Evolutionary conservation across 2,797 vertebrate species (phyloP), one percentile per base, ranked within the genome.

Genomic region (Enteromius afrohamiltoni): DNA sequence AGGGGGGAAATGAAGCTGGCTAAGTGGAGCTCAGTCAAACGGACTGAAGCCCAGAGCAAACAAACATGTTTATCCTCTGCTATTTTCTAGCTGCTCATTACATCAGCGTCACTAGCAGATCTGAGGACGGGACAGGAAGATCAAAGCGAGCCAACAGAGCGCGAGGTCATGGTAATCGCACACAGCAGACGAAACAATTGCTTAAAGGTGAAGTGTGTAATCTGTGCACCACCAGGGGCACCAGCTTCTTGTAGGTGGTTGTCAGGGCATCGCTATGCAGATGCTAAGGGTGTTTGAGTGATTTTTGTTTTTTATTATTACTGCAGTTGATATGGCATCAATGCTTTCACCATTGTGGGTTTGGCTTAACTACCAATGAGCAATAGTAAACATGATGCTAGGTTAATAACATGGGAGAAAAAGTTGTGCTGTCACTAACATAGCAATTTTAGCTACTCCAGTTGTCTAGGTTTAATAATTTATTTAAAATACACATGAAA

Each of bases 51-150:
- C 29, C 87, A 86, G 77, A 85, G 84, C 88, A 82, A 88, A 88
- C 79, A 83, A 89, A 87, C 89, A 80, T 88, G 88, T 90, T 89
- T 90, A 81, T 71, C 64, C 71, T 49, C 26, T 5, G 64, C 29
- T 65, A 51, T 85, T 77, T 85, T 77, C 31, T 29, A 69, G 34
- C 60, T 10, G 26, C 83, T 91, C 88, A 91, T 92, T 91, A 91
- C 89, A 91, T 91, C 89, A 86, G 88, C 80, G 84, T 86, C 21
- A 83, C 64, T 45, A 78, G 82, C 71, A 83, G 70, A 85, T 81
- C 77, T 34, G 53, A 76, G n/a, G 74, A 83, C 60, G 87, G 69
- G 42, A 88, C 9, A 3, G 85, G 85, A 83, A 83, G 87, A 88
- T 86, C 85, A 86, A 86, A 83, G 75, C 60, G 84, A 85, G 90